A percentile compares a stretch with the other conserved stretches of the same genome.
phyloP scores from a whole-genome alignment of 53 echinoderm and acorn worm genomes.

The Holothuria scabra region DNA sequence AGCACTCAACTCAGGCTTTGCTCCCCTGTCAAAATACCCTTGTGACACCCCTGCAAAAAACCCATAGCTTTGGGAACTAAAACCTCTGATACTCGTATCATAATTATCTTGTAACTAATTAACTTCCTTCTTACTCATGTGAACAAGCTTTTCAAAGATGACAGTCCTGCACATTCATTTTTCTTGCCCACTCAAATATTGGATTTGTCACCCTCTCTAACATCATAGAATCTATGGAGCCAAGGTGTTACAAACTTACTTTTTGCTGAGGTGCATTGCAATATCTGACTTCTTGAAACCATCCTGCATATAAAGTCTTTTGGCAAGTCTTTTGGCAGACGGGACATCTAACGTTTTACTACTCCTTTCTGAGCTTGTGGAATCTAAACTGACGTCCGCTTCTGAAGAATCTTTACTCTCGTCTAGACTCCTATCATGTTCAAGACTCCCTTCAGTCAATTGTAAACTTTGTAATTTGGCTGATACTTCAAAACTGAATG shows the following conservation, averaged over 20 bases:
- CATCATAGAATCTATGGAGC: too few species aligned
- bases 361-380: slow-evolving; percentile 62
- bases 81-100: too few species aligned
- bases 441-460: not conserved
- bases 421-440: not conserved
- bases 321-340: slow-evolving; percentile 91
- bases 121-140: too few species aligned
- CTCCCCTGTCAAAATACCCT: too few species aligned
- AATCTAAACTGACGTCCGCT: not conserved
- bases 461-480: slow-evolving; percentile 28
- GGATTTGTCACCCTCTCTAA: too few species aligned
- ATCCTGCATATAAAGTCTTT: slow-evolving; percentile 83
- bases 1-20: too few species aligned
- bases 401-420: slow-evolving; percentile 15
- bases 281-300: slow-evolving; percentile 95
- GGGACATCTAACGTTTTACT: slow-evolving; percentile 86
- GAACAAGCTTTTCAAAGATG: too few species aligned
- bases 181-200: too few species aligned
- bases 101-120: too few species aligned
- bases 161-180: too few species aligned
- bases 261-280: slow-evolving; percentile 90
- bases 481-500: slow-evolving; percentile 22
- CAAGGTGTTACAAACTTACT: slow-evolving; percentile 55
- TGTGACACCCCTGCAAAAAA: too few species aligned
- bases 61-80: too few species aligned